Evolutionary conservation across 2,888 invertebrate species (phyloP), one percentile per base, ranked within the genome.

Genomic region (Epinotia brunnichana): DNA sequence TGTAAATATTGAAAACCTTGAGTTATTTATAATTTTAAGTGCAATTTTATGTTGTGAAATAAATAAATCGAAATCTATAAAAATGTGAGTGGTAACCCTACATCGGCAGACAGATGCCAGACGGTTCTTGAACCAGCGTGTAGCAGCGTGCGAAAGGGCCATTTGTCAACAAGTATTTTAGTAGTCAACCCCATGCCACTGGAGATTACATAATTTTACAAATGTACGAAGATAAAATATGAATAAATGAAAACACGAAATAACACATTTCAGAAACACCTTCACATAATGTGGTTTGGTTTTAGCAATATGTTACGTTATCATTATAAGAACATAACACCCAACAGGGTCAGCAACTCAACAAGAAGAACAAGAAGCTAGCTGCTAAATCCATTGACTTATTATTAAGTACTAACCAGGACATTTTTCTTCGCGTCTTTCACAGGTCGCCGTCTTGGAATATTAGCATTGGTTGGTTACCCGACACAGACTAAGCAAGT

Each of bases 81-180:
- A 24, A 1, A n/a, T 0, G 10, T 21, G 13, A 51, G 10, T 35
- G 64, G 7, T 39, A 64, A 64, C 64, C 64, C 64, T 64, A 64
- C 9, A 19, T 35, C 39, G 15, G 21, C 64, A 54, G 64, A 64
- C 64, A 54, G 54, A 64, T 19, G 21, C 39, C 39, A 64, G 64
- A 64, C 64, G 15, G 53, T 54, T 15, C 51, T 53, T 35, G 63
- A 51, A 51, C 11, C 62, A 51, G 62, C 63, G 63, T 53, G 63
- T 53, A 51, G 4, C 62, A 51, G 62, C 63, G 63, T 53, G 63
- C 63, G 35, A 63, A 35, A 63, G 63, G 63, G 51, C 51, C 51
- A 63, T 63, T 53, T 53, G 63, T 63, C 63, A 63, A 13, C 21
- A 2, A 53, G 51, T 35, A 19, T 63, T 63, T 63, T 19, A 53